Percentiles rank a stretch among this genome's conserved stretches.
Evolutionary conservation across 1,140 invertebrate species (phyloP).

Genomic region (Aplysia californica): DNA sequence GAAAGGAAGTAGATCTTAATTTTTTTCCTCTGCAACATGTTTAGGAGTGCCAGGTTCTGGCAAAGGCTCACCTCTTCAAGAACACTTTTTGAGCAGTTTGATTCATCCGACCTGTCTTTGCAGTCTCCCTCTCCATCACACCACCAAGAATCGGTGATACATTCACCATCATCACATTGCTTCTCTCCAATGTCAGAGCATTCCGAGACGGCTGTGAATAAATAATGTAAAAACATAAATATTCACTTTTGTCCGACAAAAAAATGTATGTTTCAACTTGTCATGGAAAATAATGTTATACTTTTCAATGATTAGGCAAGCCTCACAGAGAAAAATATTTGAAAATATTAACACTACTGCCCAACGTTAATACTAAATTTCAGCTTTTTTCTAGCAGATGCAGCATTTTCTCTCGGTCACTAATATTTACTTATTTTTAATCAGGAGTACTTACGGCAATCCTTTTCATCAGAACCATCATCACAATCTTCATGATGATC

Average conservation of each 20-base stretch:
- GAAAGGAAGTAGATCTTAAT: too few species aligned
- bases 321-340: not conserved
- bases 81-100: slow-evolving; percentile 9
- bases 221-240: too few species aligned
- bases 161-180: slow-evolving; percentile 73
- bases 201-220: slow-evolving; percentile 32
- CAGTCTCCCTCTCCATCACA: slow-evolving; percentile 96
- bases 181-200: slow-evolving; percentile 39
- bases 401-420: not conserved
- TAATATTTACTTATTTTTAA: not conserved
- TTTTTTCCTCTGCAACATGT: too few species aligned
- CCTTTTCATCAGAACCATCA: slow-evolving; percentile 65
- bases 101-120: slow-evolving; percentile 81
- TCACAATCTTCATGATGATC: slow-evolving; percentile 53
- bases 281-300: not conserved
- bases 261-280: not conserved
- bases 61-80: too few species aligned
- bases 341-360: not conserved
- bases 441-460: slow-evolving; percentile 2
- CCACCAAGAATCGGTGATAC: slow-evolving; percentile 91
- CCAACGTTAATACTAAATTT: not conserved
- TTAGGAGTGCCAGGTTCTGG: too few species aligned
- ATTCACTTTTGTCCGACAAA: not conserved
- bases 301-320: not conserved
- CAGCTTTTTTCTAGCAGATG: not conserved